A percentile compares a stretch with the other conserved stretches of the same genome.
These are phyloP conservation scores for Eudasyphora cyanicolor DNA, from an alignment of 2,888 invertebrate genomes.

Conservation along the genomic window DNA sequence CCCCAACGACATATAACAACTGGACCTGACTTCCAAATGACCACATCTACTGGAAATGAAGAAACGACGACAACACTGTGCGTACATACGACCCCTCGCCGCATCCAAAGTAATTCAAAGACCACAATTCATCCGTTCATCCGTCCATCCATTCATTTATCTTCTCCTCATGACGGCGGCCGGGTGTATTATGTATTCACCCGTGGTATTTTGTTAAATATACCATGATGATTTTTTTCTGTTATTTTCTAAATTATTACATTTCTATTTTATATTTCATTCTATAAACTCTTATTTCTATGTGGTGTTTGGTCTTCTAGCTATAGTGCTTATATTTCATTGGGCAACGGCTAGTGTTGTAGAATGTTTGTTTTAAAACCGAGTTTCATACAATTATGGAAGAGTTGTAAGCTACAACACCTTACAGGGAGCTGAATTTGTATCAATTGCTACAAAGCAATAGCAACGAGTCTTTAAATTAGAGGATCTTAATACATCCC, in stretches of 20 bases:
- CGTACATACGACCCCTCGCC: not conserved
- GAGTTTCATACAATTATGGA: too few relatives aligned
- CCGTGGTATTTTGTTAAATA: conserved; percentile 1
- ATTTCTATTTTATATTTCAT: conserved; percentile 7
- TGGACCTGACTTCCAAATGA: conserved; percentile 9
- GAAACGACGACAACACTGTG: not conserved
- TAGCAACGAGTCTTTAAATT: too few relatives aligned
- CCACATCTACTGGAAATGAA: conserved; percentile 18
- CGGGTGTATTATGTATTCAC: not conserved
- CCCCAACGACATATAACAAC: conserved; percentile 5
- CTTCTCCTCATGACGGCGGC: too few relatives aligned
- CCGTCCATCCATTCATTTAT: not conserved
- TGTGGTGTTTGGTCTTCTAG: too few relatives aligned
- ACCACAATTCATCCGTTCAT: not conserved
- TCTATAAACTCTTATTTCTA: not conserved
- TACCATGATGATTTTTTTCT: not conserved
- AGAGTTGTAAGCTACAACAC: too few relatives aligned
- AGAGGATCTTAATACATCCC: too few relatives aligned
- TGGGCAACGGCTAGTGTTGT: too few relatives aligned
- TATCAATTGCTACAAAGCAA: too few relatives aligned
- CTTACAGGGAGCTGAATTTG: too few relatives aligned
- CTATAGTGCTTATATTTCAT: too few relatives aligned
- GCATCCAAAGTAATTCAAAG: too few relatives aligned
- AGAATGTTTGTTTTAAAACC: too few relatives aligned
- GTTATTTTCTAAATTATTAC: not conserved